Conservation (phyloP, 2,888 invertebrate species). For the Pammene aurita region DNA sequence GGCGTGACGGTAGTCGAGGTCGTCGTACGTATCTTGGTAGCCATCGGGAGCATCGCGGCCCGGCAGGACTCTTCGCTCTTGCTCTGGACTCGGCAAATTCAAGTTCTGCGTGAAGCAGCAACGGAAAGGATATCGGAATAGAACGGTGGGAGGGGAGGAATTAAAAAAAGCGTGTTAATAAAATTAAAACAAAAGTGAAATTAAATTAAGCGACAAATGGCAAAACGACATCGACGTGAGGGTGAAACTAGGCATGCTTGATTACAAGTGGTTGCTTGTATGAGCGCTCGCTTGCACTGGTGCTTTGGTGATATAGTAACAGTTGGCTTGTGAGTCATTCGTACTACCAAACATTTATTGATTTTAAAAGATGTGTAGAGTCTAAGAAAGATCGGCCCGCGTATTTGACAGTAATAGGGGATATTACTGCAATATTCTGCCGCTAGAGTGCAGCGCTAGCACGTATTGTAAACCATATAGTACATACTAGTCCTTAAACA, state of each 20-base stretch:
- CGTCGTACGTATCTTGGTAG: slow-evolving; percentile 62
- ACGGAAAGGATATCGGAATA: slow-evolving; percentile 69
- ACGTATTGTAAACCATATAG: too few species aligned
- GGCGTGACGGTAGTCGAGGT: slow-evolving; percentile 65
- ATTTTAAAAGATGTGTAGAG: background rate
- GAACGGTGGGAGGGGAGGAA: slow-evolving; percentile 71
- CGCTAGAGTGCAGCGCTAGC: too few species aligned
- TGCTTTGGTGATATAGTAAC: slow-evolving; percentile 16
- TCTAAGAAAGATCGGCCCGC: too few species aligned
- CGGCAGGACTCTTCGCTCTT: slow-evolving; percentile 29
- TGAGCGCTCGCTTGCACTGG: slow-evolving; percentile 29
- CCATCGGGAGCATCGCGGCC: slow-evolving; percentile 69
- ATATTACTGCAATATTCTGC: too few species aligned
- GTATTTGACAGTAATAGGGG: too few species aligned
- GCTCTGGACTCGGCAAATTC: slow-evolving; percentile 73
- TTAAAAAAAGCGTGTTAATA: slow-evolving; percentile 84
- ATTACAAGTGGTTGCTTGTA: slow-evolving; percentile 52
- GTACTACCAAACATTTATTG: background rate
- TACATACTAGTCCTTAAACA: too few species aligned
- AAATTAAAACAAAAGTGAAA: slow-evolving; percentile 71
- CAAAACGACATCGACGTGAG: slow-evolving; percentile 52
- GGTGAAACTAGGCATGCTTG: slow-evolving; percentile 62
- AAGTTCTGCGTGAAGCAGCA: slow-evolving; percentile 77
- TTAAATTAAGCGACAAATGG: slow-evolving; percentile 67
- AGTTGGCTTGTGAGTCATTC: slow-evolving; percentile 12